These are phyloP conservation scores for Platyscapa corneri DNA, from an alignment of 1,140 invertebrate genomes.

Conservation along the genomic window DNA sequence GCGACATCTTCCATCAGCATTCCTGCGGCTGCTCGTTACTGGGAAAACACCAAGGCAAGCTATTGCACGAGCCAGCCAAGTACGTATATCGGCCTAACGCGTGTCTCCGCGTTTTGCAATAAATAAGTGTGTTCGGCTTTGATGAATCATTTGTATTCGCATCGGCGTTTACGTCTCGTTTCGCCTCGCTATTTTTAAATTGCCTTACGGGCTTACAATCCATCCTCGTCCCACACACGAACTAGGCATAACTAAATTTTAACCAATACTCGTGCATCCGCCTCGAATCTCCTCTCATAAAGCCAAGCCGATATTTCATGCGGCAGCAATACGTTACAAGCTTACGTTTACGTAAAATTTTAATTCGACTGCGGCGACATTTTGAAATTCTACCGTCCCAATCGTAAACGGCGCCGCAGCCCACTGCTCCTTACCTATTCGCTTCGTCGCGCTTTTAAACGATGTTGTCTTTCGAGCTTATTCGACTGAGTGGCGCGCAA, in stretches of 20 bases:
- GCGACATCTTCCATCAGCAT: not conserved
- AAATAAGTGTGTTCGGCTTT: not conserved
- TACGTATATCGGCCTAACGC: not conserved
- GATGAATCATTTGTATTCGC: slow-evolving; percentile 38
- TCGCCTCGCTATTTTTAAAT: slow-evolving; percentile 11
- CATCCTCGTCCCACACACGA: too few relatives aligned
- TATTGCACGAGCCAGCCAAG: not conserved
- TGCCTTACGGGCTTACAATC: not conserved
- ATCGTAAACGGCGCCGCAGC: too few relatives aligned
- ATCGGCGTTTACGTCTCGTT: not conserved
- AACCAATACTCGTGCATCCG: too few relatives aligned
- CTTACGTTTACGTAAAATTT: not conserved
- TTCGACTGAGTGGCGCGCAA: too few relatives aligned
- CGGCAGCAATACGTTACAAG: not conserved
- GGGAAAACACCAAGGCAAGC: slow-evolving; percentile 6
- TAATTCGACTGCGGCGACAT: not conserved
- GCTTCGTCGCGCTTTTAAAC: too few relatives aligned
- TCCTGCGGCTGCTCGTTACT: not conserved
- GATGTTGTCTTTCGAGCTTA: too few relatives aligned
- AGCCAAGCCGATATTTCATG: not conserved
- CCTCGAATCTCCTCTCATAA: not conserved
- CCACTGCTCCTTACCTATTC: too few relatives aligned
- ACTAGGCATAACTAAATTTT: too few relatives aligned
- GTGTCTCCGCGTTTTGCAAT: not conserved
- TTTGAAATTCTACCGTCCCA: not conserved